These are phyloP conservation scores for Piaya cayana DNA, from an alignment of 2,113 vertebrate species.

Conservation along the genomic window DNA sequence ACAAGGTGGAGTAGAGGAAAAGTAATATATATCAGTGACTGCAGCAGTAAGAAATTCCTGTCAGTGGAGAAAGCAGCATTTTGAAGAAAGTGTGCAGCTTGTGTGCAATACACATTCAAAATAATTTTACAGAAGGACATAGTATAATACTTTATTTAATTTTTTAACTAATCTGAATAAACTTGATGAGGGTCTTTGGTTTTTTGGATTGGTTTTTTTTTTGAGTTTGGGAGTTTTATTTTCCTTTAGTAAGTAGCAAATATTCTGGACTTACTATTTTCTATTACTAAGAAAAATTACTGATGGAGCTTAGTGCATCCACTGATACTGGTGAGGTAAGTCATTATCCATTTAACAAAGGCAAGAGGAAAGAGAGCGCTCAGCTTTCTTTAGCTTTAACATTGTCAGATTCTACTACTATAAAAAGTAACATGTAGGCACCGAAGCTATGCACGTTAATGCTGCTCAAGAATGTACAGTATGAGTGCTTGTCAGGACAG, in stretches of 20 bases:
- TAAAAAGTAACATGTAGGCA: background rate
- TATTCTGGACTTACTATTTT: background rate
- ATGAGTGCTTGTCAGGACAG: background rate
- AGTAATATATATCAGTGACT: background rate
- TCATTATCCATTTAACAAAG: background rate
- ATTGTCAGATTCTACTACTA: background rate
- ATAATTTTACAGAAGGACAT: background rate
- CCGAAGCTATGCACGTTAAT: background rate
- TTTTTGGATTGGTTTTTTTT: background rate
- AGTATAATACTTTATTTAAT: background rate
- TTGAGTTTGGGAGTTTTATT: background rate
- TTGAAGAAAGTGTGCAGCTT: background rate
- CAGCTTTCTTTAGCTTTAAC: background rate
- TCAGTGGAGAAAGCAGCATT: background rate
- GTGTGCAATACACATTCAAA: background rate
- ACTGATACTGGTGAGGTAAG: background rate
- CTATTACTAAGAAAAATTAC: background rate
- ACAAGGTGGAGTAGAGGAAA: background rate
- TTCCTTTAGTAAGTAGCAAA: background rate
- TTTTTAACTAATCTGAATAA: background rate
- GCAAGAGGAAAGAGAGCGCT: background rate
- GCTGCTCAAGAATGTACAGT: background rate
- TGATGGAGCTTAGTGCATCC: background rate
- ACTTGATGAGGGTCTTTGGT: accelerated
- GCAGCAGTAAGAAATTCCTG: background rate